phyloP scores from a whole-genome alignment of 2,113 vertebrate species.

The Ibidorhyncha struthersii region DNA sequence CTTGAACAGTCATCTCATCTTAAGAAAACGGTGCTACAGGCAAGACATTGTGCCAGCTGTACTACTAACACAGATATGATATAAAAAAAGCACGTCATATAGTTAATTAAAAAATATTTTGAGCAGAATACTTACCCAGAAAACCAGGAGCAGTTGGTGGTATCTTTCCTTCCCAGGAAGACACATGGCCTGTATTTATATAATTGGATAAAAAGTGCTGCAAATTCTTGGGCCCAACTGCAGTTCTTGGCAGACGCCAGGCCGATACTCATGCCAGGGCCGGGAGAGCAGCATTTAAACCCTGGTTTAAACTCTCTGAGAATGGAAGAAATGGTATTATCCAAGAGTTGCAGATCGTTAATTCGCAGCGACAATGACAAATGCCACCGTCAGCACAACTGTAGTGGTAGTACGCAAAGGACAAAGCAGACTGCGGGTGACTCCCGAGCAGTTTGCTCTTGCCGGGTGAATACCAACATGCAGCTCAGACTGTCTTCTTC shows the following conservation, averaged over 20 bases:
- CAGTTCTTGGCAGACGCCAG: neutral
- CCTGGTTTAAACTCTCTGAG: too few relatives aligned
- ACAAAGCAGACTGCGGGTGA: neutral
- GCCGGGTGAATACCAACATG: neutral
- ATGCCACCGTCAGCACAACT: too few relatives aligned
- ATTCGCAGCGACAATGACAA: neutral
- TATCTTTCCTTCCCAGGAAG: neutral
- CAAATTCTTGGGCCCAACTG: neutral
- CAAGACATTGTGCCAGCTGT: neutral
- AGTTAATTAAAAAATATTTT: neutral
- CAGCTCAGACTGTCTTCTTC: neutral
- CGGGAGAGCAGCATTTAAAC: neutral
- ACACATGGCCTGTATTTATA: neutral
- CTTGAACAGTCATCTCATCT: neutral
- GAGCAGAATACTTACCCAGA: neutral
- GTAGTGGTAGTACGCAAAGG: neutral
- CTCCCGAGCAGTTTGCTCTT: neutral
- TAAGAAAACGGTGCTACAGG: neutral
- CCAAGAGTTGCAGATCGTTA: neutral
- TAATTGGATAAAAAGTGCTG: neutral
- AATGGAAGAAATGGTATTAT: neutral
- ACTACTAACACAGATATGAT: neutral
- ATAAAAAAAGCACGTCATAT: neutral
- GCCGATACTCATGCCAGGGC: fast-evolving
- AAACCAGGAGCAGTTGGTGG: neutral